Evolutionary conservation across 2,797 vertebrate species (phyloP).

Genomic region (Philypnodon macrostomus): DNA sequence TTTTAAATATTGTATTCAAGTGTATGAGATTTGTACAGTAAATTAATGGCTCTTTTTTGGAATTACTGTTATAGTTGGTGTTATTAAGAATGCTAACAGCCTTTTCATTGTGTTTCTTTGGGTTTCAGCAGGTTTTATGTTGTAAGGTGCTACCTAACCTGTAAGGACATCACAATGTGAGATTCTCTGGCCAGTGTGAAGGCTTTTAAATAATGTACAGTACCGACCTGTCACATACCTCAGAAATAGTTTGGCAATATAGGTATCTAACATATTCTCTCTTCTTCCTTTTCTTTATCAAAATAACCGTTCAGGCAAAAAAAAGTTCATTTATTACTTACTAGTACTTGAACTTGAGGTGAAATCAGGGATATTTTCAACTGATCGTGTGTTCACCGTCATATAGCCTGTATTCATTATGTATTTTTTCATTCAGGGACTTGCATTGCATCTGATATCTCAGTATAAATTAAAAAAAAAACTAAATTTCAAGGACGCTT

Average conservation of each 20-base stretch:
- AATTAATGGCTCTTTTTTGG: conserved; percentile 89
- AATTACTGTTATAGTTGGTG: conserved; percentile 90
- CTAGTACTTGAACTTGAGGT: conserved; percentile 86
- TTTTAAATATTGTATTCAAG: conserved; percentile 86
- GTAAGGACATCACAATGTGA: conserved; percentile 93
- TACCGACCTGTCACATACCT: conserved; percentile 98
- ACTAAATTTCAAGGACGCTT: no score
- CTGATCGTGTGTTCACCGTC: conserved; percentile 83
- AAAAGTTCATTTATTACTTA: conserved; percentile 77
- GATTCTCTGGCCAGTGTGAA: conserved; percentile 81
- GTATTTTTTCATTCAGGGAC: conserved; percentile 77
- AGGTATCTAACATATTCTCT: conserved; percentile 83
- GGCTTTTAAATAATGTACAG: conserved; percentile 89
- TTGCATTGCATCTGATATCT: conserved; percentile 78
- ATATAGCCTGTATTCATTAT: conserved; percentile 78
- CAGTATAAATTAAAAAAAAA: no score
- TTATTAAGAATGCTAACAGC: conserved; percentile 83
- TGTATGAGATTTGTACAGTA: conserved; percentile 97
- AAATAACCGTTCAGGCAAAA: conserved; percentile 59
- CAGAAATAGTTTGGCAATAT: conserved; percentile 98
- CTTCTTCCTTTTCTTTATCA: conserved; percentile 76
- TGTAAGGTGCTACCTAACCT: conserved; percentile 96
- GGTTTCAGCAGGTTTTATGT: conserved; percentile 85
- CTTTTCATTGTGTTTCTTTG: conserved; percentile 68
- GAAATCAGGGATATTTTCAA: conserved; percentile 97